Evolutionary conservation across 2,888 invertebrate genomes (phyloP).

Genomic region (Sarcophaga carnaria): DNA sequence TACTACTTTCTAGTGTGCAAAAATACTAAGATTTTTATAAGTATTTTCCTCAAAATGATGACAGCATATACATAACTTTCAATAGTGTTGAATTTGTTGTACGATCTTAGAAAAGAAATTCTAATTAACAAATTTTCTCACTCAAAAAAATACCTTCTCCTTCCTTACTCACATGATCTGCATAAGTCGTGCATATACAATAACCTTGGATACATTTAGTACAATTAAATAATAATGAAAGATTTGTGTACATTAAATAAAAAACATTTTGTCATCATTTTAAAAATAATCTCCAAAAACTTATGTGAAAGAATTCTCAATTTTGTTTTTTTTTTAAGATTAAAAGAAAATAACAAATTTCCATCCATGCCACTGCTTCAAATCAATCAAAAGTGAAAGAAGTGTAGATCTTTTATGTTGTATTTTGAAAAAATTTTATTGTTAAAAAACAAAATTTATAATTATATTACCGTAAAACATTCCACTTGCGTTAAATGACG

Average conservation of each 20-base stretch:
- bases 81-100: no score
- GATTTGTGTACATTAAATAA: background rate
- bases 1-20: no score
- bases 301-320: constrained; percentile 4
- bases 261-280: background rate
- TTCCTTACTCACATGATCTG: background rate
- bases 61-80: no score
- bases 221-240: background rate
- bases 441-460: constrained; percentile 22
- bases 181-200: background rate
- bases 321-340: background rate
- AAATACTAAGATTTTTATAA: no score
- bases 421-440: constrained; percentile 22
- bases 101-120: no score
- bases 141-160: background rate
- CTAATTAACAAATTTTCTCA: no score
- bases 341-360: background rate
- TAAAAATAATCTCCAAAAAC: background rate
- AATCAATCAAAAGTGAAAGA: constrained; percentile 26
- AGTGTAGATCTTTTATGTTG: background rate
- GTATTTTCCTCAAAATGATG: no score
- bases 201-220: background rate
- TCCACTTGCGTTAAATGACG: constrained; percentile 28
- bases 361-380: background rate
- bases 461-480: background rate